These are phyloP conservation scores for Toxotes lorentzi DNA, from an alignment of 2,797 vertebrate genomes.

Conservation along the genomic window DNA sequence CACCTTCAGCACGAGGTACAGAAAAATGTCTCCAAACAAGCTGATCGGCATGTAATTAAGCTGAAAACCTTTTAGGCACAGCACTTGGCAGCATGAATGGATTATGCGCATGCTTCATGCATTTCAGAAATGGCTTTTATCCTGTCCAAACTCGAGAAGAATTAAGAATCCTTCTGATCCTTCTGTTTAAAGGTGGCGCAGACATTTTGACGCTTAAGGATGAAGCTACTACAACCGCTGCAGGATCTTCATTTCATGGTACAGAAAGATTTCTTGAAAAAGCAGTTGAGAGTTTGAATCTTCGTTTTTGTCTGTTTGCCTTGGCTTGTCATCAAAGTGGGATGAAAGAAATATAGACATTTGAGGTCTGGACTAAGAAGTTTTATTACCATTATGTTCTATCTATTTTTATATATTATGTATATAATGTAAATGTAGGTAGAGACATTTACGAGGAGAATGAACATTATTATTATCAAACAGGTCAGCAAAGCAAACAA, in stretches of 20 bases:
- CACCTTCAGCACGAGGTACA: constrained; percentile 58
- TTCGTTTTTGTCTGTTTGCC: background rate
- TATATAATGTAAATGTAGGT: background rate
- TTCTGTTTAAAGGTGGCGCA: constrained; percentile 56
- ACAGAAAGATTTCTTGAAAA: constrained; percentile 23
- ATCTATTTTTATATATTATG: background rate
- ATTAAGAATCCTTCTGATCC: constrained; percentile 16
- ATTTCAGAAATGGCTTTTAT: constrained; percentile 4
- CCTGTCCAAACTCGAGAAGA: background rate
- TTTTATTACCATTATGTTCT: background rate
- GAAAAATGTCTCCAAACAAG: background rate
- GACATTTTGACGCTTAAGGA: background rate
- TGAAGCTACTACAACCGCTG: constrained; percentile 1
- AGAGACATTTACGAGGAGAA: background rate
- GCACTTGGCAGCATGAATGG: constrained; percentile 2
- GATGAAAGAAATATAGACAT: background rate
- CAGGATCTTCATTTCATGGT: constrained; percentile 47
- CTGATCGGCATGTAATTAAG: background rate
- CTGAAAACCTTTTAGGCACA: background rate
- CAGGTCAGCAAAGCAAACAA: no score
- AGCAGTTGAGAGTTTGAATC: background rate
- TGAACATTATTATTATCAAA: background rate
- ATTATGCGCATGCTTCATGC: constrained; percentile 19
- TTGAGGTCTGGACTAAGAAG: background rate
- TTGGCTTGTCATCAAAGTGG: background rate